Base-by-base conservation (phyloP, 2,797 vertebrate species). In the Falco berigora region DNA sequence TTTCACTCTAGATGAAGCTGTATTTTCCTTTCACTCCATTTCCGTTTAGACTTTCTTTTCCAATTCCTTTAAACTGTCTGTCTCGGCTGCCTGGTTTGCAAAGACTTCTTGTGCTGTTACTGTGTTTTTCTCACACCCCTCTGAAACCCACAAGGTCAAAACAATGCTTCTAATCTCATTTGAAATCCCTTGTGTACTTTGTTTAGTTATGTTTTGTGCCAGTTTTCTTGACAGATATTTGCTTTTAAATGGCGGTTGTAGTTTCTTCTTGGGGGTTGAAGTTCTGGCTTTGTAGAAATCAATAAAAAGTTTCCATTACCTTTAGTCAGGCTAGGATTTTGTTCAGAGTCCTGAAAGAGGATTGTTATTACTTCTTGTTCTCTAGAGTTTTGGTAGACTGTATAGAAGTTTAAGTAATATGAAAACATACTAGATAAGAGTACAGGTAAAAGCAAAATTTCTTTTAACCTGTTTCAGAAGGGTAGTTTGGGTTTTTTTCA, bases 101-200 rank as follows among this genome's bases (percentile, higher is more conserved):
- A 92, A 92, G 52, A 36, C 63, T 84, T 84, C 89, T 93, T 88
- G 58, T 92, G 73, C 61, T 83, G 28, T 56, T 44, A 20, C 61
- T 79, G 62, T 38, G 53, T 62, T 94, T 87, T 94, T 95, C 95
- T 96, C 96, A 96, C 58, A 96, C 79, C 73, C 90, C 89, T 94
- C 67, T 69, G 77, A 78, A 97, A 96, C 75, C 66, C 66, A 80
- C 58, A 73, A 25, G 82, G 69, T 92, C 92, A 96, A 96, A 96
- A 89, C 77, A 95, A 74, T 95, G 50, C 94, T 78, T 89, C 86
- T 75, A 90, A 93, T 94, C 91, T 95, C 20, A 90, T 95, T 96
- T 95, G 50, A 96, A 93, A 81, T 92, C 86, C 93, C 81, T 50
- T 59, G 90, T 86, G 92, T 88, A 73, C 62, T 92, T 84, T 71